Base-by-base conservation (phyloP, 2,797 vertebrate genomes). In the Hirundo rustica region DNA sequence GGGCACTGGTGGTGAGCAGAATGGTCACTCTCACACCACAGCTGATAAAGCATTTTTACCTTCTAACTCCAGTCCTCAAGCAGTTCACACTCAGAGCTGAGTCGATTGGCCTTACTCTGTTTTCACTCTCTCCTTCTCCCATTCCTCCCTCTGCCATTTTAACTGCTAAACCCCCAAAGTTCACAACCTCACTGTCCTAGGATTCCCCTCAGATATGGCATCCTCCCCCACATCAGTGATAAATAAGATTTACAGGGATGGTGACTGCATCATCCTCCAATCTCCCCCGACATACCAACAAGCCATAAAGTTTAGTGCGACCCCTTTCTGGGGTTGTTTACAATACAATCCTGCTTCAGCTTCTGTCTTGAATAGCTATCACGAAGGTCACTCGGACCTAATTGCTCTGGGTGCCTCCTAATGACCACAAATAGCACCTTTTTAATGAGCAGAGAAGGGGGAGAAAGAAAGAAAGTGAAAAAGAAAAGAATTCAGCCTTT, bases 341-440 rank as follows among this genome's bases (percentile, higher is more conserved):
- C 95, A 98, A 97, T 77, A 79, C 96, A 97, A 96, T 93, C 97
- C 89, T 83, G 96, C 97, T 96, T 93, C 95, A 96, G 98, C 98
- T 97, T 98, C 97, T 98, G 98, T 98, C 98, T 98, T 98, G 97
- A 98, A 98, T 98, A 98, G 97, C 97, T 90, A 98, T 98, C 98
- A 98, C 91, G 97, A 97, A 97, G 97, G 97, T 97, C 96, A 97
- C 96, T 98, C 95, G 96, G 85, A 89, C 96, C 97, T 98, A 98
- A 98, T 98, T 98, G 98, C 96, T 75, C 97, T 97, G 98, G 98
- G 98, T 98, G 97, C 97, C 96, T 95, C 97, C 98, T 98, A 98
- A 98, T 98, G 98, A 98, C 97, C 94, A 92, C 85, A 97, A 97
- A 97, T 97, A 96, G 96, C 96, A 96, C 89, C 96, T 94, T 96